Percentiles rank a stretch among this genome's conserved stretches.
These are phyloP conservation scores for Dreissena rostriformis DNA, from an alignment of 1,140 invertebrate species.

Conservation along the genomic window DNA sequence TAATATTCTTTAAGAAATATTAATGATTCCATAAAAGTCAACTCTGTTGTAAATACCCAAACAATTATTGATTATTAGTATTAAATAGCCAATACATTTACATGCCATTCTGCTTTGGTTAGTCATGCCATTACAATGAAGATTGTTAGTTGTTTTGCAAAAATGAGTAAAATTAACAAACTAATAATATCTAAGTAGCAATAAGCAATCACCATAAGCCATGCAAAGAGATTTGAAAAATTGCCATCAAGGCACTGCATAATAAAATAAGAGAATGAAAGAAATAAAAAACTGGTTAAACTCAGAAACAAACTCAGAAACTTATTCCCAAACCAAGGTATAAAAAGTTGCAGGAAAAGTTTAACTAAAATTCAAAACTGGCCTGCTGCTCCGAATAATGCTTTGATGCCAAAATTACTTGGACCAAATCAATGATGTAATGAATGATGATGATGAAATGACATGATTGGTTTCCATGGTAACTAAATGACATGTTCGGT, in stretches of 20 bases:
- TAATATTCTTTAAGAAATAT: too few relatives aligned
- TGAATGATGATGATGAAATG: not conserved
- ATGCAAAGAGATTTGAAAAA: conserved; percentile 9
- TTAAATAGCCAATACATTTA: too few relatives aligned
- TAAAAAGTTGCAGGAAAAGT: conserved; percentile 57
- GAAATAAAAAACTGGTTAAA: not conserved
- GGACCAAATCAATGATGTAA: not conserved
- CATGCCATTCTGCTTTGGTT: too few relatives aligned
- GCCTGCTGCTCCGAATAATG: conserved; percentile 51
- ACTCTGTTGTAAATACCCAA: too few relatives aligned
- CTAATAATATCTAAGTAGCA: too few relatives aligned
- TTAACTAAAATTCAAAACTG: not conserved
- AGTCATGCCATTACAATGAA: too few relatives aligned
- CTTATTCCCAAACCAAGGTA: not conserved
- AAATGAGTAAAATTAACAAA: too few relatives aligned
- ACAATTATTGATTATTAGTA: too few relatives aligned
- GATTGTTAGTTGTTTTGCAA: too few relatives aligned
- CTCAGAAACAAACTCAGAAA: too few relatives aligned
- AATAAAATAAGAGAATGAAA: not conserved
- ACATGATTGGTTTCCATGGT: not conserved
- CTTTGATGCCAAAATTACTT: not conserved
- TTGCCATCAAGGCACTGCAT: not conserved
- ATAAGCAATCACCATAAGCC: not conserved
- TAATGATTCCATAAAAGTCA: too few relatives aligned
- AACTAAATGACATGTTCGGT: not conserved